These are phyloP conservation scores for Onychostoma macrolepis DNA, from an alignment of 2,113 vertebrate genomes.

Conservation along the genomic window DNA sequence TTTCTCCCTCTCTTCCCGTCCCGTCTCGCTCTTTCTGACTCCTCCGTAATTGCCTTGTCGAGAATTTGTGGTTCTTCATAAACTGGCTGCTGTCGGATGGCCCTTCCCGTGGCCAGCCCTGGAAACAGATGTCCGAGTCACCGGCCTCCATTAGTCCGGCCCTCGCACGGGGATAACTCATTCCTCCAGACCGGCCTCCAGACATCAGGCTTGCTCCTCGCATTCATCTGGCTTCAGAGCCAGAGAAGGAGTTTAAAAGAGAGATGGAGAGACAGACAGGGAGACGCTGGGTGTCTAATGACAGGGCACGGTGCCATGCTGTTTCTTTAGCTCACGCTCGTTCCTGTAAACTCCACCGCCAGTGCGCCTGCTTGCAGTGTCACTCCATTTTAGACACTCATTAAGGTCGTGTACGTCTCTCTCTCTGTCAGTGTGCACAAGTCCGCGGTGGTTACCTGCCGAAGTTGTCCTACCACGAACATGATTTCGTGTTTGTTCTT, in stretches of 20 bases:
- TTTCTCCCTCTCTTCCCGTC: neutral
- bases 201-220: conserved; percentile 39
- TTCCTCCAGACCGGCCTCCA: conserved; percentile 47
- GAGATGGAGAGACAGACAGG: conserved; percentile 37
- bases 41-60: conserved; percentile 55
- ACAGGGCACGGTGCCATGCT: conserved; percentile 42
- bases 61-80: conserved; percentile 54
- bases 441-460: neutral
- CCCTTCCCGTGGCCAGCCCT: conserved; percentile 45
- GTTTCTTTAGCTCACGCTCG: conserved; percentile 33
- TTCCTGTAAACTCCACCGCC: conserved; percentile 45
- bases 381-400: conserved; percentile 31
- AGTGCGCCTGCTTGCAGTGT: conserved; percentile 20
- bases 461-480: neutral
- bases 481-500: conserved; percentile 15
- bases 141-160: conserved; percentile 57
- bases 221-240: conserved; percentile 43
- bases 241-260: conserved; percentile 25
- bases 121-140: conserved; percentile 60
- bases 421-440: neutral
- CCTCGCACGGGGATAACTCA: conserved; percentile 52
- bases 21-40: conserved; percentile 32
- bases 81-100: conserved; percentile 37
- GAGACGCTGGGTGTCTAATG: conserved; percentile 45
- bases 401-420: conserved; percentile 42